Conservation (phyloP, 2,113 vertebrate species). For the Scophthalmus maximus region DNA sequence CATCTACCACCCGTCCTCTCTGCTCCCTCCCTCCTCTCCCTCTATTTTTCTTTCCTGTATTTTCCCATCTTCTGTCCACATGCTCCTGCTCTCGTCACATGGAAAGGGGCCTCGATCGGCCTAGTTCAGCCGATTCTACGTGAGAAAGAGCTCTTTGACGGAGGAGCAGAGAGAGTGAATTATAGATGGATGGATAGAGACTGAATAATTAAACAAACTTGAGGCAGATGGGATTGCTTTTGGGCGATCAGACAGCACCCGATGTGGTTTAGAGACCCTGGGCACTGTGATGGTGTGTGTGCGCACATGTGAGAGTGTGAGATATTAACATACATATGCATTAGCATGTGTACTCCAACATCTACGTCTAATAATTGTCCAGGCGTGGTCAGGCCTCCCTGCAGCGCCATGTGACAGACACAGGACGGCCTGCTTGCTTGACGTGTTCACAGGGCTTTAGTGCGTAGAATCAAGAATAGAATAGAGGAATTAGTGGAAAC, state of each 20-base stretch:
- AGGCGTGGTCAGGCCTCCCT: conserved; percentile 25
- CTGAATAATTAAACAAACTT: conserved; percentile 64
- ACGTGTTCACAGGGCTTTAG: conserved; percentile 64
- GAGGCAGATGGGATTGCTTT: conserved; percentile 52
- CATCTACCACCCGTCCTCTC: conserved; percentile 15
- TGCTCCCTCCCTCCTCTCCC: neutral
- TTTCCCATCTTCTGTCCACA: neutral
- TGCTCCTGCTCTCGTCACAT: conserved; percentile 13
- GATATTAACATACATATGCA: conserved; percentile 39
- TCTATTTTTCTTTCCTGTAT: neutral
- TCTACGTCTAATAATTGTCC: conserved; percentile 33
- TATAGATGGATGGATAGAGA: conserved; percentile 53
- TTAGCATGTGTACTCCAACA: conserved; percentile 28
- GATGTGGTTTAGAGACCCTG: neutral
- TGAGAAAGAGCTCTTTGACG: conserved; percentile 7
- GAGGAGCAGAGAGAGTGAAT: conserved; percentile 32
- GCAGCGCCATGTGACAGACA: conserved; percentile 46
- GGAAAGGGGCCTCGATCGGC: conserved; percentile 16
- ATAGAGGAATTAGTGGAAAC: neutral
- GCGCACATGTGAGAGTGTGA: neutral
- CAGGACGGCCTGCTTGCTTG: conserved; percentile 18
- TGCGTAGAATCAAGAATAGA: conserved; percentile 63
- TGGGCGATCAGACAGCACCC: conserved; percentile 38
- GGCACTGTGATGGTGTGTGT: neutral
- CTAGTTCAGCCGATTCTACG: conserved; percentile 25